Conservation (phyloP, 2,113 vertebrate genomes). For the Petaurus breviceps region DNA sequence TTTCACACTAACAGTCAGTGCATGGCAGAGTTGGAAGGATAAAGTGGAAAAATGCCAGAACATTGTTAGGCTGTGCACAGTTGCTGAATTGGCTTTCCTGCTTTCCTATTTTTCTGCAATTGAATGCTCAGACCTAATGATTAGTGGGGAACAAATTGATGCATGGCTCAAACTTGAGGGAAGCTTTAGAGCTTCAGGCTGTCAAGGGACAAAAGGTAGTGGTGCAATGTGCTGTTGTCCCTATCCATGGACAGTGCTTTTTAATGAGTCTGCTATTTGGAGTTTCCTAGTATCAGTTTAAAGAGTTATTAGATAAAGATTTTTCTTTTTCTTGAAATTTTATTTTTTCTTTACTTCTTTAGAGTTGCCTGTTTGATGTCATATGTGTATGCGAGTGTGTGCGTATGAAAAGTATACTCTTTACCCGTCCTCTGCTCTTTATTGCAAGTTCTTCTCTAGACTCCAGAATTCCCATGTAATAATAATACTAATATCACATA, state of each 20-base stretch:
- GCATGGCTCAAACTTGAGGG: conserved; percentile 52
- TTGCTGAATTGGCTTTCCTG: conserved; percentile 19
- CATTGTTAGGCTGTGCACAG: background rate
- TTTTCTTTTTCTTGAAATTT: background rate
- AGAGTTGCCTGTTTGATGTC: background rate
- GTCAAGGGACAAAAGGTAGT: conserved; percentile 40
- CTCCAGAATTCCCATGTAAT: conserved; percentile 4
- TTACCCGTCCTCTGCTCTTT: background rate
- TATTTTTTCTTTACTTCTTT: conserved; percentile 15
- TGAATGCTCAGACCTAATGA: conserved; percentile 52
- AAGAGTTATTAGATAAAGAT: background rate
- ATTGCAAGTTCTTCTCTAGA: conserved; percentile 10
- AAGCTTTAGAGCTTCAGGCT: conserved; percentile 44
- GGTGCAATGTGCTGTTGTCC: conserved; percentile 28
- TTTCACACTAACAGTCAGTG: background rate
- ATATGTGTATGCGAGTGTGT: rapidly evolving
- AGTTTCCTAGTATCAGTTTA: conserved; percentile 11
- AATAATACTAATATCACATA: background rate
- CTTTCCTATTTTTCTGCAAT: conserved; percentile 7
- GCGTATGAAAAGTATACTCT: background rate
- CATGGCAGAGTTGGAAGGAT: background rate
- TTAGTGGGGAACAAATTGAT: conserved; percentile 66
- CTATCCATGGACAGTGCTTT: conserved; percentile 23
- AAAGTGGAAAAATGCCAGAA: background rate
- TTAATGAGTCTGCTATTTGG: conserved; percentile 10